These are phyloP conservation scores for Clamator glandarius DNA, from an alignment of 2,797 vertebrate genomes.

Conservation along the genomic window DNA sequence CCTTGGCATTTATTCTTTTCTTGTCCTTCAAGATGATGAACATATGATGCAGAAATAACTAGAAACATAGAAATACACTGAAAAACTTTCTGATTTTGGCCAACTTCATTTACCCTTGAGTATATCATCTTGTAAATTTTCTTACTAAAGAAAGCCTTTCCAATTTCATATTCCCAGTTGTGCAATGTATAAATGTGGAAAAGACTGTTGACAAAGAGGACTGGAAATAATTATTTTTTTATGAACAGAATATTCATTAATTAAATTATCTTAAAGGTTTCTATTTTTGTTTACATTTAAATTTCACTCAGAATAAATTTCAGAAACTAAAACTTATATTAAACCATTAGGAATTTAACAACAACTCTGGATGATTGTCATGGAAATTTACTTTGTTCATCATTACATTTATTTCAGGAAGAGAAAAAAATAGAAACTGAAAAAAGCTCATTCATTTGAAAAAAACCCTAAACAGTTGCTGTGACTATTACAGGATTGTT, in stretches of 20 bases:
- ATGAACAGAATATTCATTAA: not conserved
- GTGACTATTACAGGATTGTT: not conserved
- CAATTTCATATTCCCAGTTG: not conserved
- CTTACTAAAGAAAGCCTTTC: not conserved
- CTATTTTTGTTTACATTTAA: slow-evolving; percentile 11
- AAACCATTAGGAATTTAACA: slow-evolving; percentile 7
- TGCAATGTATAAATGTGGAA: not conserved
- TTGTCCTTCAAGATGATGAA: not conserved
- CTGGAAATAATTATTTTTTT: not conserved
- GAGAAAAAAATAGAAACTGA: not conserved
- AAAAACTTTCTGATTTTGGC: not conserved
- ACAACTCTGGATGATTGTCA: not conserved
- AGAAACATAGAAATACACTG: not conserved
- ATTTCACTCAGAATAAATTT: slow-evolving; percentile 1
- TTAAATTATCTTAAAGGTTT: not conserved
- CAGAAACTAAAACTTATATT: slow-evolving; percentile 4
- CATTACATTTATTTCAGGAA: slow-evolving; percentile 31
- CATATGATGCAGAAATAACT: not conserved
- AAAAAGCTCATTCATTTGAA: not conserved
- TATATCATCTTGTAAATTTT: not conserved
- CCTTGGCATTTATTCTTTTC: not conserved
- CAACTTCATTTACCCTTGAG: not conserved
- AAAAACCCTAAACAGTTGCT: not conserved
- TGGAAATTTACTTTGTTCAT: slow-evolving; percentile 21
- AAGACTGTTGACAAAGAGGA: not conserved